Conservation (phyloP, 1,140 invertebrate species). For the Zaprionus vittiger region DNA sequence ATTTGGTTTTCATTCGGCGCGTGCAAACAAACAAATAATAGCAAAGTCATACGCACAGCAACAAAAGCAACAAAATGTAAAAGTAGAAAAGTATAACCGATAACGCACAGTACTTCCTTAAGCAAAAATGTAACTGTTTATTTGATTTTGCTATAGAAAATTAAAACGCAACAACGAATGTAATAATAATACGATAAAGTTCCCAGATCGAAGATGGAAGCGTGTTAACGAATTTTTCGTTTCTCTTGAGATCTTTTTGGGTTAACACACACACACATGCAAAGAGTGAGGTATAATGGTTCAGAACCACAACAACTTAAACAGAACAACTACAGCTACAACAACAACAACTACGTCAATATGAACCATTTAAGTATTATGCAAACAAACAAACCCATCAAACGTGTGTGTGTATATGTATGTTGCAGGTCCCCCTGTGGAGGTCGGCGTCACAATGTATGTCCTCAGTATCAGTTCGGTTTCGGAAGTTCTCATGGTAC, state of each 20-base stretch:
- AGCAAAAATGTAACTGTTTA: constrained; percentile 44
- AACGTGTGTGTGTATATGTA: constrained; percentile 84
- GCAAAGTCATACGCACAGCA: constrained; percentile 61
- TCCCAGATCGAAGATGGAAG: constrained; percentile 25
- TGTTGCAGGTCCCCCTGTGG: constrained; percentile 96
- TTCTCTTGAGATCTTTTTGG: constrained; percentile 47
- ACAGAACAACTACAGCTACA: constrained; percentile 30
- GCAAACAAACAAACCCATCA: constrained; percentile 57
- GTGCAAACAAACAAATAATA: constrained; percentile 56
- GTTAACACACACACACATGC: constrained; percentile 27
- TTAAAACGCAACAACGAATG: constrained; percentile 44
- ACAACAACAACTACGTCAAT: constrained; percentile 45
- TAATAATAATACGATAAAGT: background rate
- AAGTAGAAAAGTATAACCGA: constrained; percentile 12
- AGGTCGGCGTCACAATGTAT: constrained; percentile 98
- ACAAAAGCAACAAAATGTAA: constrained; percentile 26
- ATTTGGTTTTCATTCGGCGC: constrained; percentile 84
- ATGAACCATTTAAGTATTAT: constrained; percentile 36
- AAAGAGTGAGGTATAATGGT: background rate
- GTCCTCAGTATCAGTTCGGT: constrained; percentile 99
- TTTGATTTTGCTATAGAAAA: constrained; percentile 76
- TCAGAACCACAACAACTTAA: constrained; percentile 32
- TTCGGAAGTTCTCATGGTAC: constrained; percentile 99
- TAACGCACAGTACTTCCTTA: constrained; percentile 59
- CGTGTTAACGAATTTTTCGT: constrained; percentile 25